Conservation (phyloP, 2,888 invertebrate genomes). For the Philhelius pedissequus region DNA sequence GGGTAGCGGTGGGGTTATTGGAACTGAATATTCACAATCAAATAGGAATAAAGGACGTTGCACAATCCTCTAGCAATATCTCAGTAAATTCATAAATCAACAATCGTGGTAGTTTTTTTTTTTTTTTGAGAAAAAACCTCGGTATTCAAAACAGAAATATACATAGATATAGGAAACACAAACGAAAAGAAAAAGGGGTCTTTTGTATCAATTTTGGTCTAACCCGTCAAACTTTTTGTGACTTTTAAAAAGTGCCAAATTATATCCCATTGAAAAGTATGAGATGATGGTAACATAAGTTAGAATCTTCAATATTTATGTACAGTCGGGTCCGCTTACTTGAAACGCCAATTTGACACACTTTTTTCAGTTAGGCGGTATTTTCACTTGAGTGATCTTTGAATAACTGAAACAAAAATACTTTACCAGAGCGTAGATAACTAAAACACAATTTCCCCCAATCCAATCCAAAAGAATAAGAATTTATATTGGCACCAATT, state of each 20-base stretch:
- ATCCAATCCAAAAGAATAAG: too few relatives aligned
- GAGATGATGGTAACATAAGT: too few relatives aligned
- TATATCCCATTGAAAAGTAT: background rate
- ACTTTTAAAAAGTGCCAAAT: background rate
- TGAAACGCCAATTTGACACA: too few relatives aligned
- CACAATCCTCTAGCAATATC: conserved; percentile 79
- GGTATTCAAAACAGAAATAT: background rate
- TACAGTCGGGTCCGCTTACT: too few relatives aligned
- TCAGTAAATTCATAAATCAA: conserved; percentile 77
- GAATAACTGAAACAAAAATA: too few relatives aligned
- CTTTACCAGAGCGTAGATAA: too few relatives aligned
- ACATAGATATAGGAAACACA: background rate
- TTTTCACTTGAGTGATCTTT: too few relatives aligned
- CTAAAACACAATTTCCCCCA: too few relatives aligned
- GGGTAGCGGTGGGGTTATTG: conserved; percentile 72
- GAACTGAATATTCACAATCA: conserved; percentile 78
- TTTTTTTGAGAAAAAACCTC: background rate
- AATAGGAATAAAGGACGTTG: conserved; percentile 79
- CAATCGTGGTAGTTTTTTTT: conserved; percentile 50
- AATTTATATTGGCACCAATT: too few relatives aligned
- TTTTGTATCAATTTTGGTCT: background rate
- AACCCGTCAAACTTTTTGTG: background rate
- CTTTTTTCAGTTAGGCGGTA: too few relatives aligned
- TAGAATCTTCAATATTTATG: too few relatives aligned
- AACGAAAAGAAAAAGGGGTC: background rate